Percentiles rank a stretch among this genome's conserved stretches.
These are phyloP conservation scores for Luffia ferchaultella DNA, from an alignment of 2,888 invertebrate genomes.

Conservation along the genomic window DNA sequence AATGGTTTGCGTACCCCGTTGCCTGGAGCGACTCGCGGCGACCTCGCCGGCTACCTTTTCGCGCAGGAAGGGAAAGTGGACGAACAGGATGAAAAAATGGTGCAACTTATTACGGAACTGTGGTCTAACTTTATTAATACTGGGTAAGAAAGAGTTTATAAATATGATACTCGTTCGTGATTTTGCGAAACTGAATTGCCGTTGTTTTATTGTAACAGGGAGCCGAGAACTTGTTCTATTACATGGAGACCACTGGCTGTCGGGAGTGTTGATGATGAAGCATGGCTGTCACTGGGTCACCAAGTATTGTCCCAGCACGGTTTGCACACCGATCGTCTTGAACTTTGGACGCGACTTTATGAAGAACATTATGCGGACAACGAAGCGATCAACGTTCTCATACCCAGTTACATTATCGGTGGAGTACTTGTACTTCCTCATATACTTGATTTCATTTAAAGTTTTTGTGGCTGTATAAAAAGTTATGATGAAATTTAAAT, in stretches of 20 bases:
- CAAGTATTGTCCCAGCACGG: constrained; percentile 20
- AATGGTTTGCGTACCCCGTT: constrained; percentile 33
- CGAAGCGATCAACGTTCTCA: neutral
- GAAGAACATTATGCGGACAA: constrained; percentile 33
- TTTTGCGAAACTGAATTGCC: neutral
- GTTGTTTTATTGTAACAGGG: neutral
- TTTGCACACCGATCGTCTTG: constrained; percentile 29
- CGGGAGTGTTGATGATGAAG: constrained; percentile 22
- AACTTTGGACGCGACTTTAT: constrained; percentile 39
- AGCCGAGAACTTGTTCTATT: neutral
- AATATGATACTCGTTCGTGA: neutral
- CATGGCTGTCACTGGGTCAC: constrained; percentile 30
- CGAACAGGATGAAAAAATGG: constrained; percentile 22
- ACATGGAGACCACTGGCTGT: neutral
- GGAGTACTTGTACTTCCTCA: neutral
- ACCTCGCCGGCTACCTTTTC: constrained; percentile 63
- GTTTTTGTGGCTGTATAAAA: neutral
- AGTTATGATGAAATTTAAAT: neutral
- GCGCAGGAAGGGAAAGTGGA: constrained; percentile 20
- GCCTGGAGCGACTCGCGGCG: constrained; percentile 61
- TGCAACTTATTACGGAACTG: constrained; percentile 26
- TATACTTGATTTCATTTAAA: neutral
- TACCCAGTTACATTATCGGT: neutral
- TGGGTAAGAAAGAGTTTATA: constrained; percentile 39
- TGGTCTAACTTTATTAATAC: constrained; percentile 57